Conservation (phyloP, 2,113 vertebrate genomes). For the Phalacrocorax pelagicus region DNA sequence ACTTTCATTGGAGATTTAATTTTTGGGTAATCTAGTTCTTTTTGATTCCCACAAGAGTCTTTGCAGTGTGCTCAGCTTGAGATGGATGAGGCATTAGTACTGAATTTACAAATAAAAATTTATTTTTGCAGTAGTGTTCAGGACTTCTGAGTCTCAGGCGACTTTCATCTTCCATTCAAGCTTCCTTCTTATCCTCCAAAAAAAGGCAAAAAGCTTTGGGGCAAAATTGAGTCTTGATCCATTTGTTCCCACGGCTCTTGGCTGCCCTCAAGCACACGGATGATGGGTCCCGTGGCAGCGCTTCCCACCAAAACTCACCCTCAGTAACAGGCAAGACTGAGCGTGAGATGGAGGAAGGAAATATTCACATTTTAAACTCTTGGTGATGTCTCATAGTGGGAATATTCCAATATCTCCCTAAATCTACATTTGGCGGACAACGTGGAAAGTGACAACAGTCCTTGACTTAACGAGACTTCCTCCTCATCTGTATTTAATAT, state of each 20-base stretch:
- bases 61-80: not conserved
- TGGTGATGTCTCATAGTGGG: not conserved
- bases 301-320: not conserved
- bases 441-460: not conserved
- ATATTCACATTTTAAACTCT: not conserved
- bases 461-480: not conserved
- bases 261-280: not conserved
- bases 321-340: not conserved
- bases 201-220: not conserved
- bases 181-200: not conserved
- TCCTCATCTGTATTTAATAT: not conserved
- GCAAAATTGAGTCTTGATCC: not conserved
- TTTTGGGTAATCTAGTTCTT: not conserved
- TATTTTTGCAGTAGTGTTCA: not conserved
- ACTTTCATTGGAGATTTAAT: not conserved
- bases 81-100: not conserved
- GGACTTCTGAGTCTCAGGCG: not conserved
- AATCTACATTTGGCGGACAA: not conserved
- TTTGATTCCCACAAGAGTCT: not conserved
- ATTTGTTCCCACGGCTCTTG: not conserved
- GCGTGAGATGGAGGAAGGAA: not conserved
- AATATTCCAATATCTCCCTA: not conserved
- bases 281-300: not conserved
- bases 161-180: not conserved
- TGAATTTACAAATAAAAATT: not conserved